phyloP scores from a whole-genome alignment of 1,140 invertebrate species.

The Caenorhabditis tropicalis region DNA sequence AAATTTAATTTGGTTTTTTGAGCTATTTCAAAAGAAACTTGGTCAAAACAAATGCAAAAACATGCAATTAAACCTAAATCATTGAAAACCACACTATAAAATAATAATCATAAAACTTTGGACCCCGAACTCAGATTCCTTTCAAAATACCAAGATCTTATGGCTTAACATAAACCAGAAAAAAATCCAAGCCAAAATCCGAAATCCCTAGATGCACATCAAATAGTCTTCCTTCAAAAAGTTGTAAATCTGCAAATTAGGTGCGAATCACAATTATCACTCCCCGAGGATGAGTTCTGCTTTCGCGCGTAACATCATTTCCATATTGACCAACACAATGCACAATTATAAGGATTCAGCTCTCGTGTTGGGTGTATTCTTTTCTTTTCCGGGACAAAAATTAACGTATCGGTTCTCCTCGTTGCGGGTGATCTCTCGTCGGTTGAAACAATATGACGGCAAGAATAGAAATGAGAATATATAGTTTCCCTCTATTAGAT shows the following conservation, averaged over 20 bases:
- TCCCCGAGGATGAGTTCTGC: slow-evolving; percentile 30
- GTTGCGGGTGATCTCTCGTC: not conserved
- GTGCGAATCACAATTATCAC: slow-evolving; percentile 44
- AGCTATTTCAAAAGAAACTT: too few species aligned
- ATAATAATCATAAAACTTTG: too few species aligned
- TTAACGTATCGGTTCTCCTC: slow-evolving; percentile 5
- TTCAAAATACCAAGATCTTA: not conserved
- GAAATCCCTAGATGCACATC: slow-evolving; percentile 30
- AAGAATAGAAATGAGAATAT: slow-evolving; percentile 23
- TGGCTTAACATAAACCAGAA: not conserved
- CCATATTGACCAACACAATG: slow-evolving; percentile 24
- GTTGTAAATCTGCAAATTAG: slow-evolving; percentile 45
- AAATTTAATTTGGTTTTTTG: not conserved
- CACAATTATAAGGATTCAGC: slow-evolving; percentile 23
- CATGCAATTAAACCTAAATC: too few species aligned
- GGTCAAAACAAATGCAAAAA: too few species aligned
- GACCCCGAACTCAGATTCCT: too few species aligned
- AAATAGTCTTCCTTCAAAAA: not conserved
- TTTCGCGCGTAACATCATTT: slow-evolving; percentile 5
- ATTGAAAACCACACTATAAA: too few species aligned
- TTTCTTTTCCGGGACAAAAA: not conserved
- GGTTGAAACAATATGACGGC: slow-evolving; percentile 39
- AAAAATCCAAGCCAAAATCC: slow-evolving; percentile 2
- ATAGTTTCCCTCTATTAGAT: slow-evolving; percentile 14
- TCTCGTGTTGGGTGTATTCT: not conserved